Conservation (phyloP, 2,113 vertebrate species). For the Melanocharis versteri region DNA sequence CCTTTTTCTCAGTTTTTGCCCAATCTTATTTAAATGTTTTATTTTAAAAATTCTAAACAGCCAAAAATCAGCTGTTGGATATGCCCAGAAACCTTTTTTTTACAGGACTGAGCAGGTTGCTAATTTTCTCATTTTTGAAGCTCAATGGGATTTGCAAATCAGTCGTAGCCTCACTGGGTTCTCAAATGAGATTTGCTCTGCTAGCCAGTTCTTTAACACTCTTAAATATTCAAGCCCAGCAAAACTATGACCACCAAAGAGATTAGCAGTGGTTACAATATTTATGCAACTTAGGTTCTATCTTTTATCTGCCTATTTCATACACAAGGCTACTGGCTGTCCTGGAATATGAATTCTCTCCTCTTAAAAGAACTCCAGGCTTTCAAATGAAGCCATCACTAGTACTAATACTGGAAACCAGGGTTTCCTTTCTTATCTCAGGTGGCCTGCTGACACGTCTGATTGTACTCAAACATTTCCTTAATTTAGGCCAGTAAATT, state of each 20-base stretch:
- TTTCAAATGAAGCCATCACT: background rate
- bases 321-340: background rate
- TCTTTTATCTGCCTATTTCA: background rate
- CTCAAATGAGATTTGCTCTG: background rate
- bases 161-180: accelerated
- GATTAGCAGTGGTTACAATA: background rate
- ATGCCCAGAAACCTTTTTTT: background rate
- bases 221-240: background rate
- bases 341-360: background rate
- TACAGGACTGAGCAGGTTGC: background rate
- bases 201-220: background rate
- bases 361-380: background rate
- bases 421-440: background rate
- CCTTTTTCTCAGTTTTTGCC: background rate
- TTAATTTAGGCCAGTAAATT: background rate
- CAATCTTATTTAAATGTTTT: background rate
- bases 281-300: background rate
- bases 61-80: background rate
- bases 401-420: background rate
- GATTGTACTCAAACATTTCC: background rate
- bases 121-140: background rate
- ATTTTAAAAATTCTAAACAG: background rate
- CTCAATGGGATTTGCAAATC: background rate
- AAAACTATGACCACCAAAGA: background rate
- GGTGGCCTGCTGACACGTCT: background rate